Base-by-base conservation (phyloP, 2,888 invertebrate species). In the Rhagium mordax region DNA sequence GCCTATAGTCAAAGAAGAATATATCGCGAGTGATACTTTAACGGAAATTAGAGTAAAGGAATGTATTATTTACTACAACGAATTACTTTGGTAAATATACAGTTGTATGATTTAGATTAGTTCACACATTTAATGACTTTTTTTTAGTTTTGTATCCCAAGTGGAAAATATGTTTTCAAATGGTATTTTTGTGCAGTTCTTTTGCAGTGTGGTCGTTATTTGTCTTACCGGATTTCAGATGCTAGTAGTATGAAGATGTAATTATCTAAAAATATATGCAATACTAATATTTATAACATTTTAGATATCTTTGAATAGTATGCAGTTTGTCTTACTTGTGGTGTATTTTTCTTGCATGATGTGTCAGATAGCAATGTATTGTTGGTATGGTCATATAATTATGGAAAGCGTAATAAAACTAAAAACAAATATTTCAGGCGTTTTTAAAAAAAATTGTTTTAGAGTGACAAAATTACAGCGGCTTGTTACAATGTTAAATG, bases 261-360 rank as follows among this genome's bases (percentile, higher is more conserved):
- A 20, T 55, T 51, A 20, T 51, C 10, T 33, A 16, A 5, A 33
- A 59, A 1, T n/a, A 10, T 21, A 10, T 15, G 10, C 8, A 3
- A 49, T 27, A n/a, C n/a, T n/a, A 0, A 47, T 61, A 41, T 48
- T 24, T 15, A 3, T 21, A 18, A 8, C 48, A 10, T 79, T 77
- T 62, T 66, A 81, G 81, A 74, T 77, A 13, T 64, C 76, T 8
- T 61, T 73, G 33, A 48, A 72, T 49, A 79, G 76, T 64, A 70
- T 65, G 7, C 73, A 81, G 62, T 76, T 79, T 48, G 61, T 66
- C 2, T 59, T 78, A 49, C 57, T 79, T 15, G 74, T 74, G n/a
- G 60, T 72, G 10, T 81, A 81, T 72, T 76, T 78, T 20, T 66
- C 70, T 15, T 77, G 77, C 53, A 81, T 81, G 81, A 76, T 76